A percentile compares a stretch with the other conserved stretches of the same genome.
These are phyloP conservation scores for Myanophis thanlyinensis DNA, from an alignment of 2,113 vertebrate species.

Conservation along the genomic window DNA sequence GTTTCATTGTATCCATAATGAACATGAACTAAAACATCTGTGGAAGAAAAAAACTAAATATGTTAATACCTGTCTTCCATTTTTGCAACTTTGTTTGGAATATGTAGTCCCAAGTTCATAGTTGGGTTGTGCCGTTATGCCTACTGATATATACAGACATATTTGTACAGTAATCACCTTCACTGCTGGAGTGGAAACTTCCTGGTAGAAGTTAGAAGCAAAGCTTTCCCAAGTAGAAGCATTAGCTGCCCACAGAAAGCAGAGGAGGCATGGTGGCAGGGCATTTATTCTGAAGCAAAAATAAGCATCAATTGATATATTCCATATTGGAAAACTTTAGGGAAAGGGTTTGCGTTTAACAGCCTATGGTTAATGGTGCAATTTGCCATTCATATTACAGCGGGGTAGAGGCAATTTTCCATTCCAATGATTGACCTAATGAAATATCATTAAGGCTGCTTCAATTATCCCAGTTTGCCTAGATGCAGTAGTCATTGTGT, in stretches of 20 bases:
- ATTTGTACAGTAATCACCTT: neutral
- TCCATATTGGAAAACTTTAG: neutral
- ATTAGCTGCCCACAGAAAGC: neutral
- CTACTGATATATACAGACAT: neutral
- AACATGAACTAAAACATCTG: neutral
- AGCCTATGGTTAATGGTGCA: neutral
- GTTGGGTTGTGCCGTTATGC: neutral
- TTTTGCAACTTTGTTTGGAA: neutral
- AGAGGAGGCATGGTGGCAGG: too few species aligned
- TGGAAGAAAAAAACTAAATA: neutral
- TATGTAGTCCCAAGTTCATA: neutral
- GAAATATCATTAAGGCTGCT: neutral
- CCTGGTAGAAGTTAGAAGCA: neutral
- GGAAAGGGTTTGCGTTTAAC: neutral
- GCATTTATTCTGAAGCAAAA: neutral
- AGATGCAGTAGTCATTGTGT: neutral
- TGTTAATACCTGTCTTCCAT: neutral
- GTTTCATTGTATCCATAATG: neutral
- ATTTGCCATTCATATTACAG: neutral
- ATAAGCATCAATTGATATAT: neutral
- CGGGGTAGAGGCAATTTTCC: neutral
- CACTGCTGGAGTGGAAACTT: neutral
- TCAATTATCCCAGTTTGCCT: neutral
- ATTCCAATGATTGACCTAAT: neutral
- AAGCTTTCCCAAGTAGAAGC: neutral